phyloP scores from a whole-genome alignment of 2,888 invertebrate species.

The Lithosia quadra region DNA sequence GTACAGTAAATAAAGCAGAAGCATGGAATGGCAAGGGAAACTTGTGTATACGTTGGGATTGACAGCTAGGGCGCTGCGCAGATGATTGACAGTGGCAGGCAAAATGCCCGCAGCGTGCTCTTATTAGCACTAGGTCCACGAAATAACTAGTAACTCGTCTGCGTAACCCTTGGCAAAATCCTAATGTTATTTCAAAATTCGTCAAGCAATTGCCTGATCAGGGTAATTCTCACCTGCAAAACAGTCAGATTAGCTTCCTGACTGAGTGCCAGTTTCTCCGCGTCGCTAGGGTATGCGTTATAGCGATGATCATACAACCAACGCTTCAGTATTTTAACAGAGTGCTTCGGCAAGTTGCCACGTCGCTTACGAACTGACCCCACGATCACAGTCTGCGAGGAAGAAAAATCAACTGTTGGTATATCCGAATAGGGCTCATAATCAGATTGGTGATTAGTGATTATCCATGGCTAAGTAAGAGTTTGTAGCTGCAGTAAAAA shows the following conservation, averaged over 20 bases:
- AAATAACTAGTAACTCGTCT: no score
- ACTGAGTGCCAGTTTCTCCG: slow-evolving; percentile 94
- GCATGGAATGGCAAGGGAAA: no score
- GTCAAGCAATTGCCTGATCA: not conserved
- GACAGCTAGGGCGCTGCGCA: no score
- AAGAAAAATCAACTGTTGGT: not conserved
- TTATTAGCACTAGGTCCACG: no score
- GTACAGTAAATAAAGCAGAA: no score
- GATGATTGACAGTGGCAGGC: no score
- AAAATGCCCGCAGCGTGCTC: no score
- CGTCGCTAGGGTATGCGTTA: slow-evolving; percentile 97
- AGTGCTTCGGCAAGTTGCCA: slow-evolving; percentile 97
- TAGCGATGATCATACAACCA: slow-evolving; percentile 98
- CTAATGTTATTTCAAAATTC: not conserved
- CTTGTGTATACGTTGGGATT: no score
- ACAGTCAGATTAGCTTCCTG: slow-evolving; percentile 95
- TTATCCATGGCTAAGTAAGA: no score
- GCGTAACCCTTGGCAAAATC: no score
- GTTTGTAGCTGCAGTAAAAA: not conserved
- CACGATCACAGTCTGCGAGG: slow-evolving; percentile 61
- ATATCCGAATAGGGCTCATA: no score
- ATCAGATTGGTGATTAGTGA: no score
- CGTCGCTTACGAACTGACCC: slow-evolving; percentile 92
- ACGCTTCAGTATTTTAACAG: slow-evolving; percentile 95
- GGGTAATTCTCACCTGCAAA: slow-evolving; percentile 89